Percentiles rank a stretch among this genome's conserved stretches.
phyloP scores from a whole-genome alignment of 2,888 invertebrate species.

The Aricia artaxerxes region DNA sequence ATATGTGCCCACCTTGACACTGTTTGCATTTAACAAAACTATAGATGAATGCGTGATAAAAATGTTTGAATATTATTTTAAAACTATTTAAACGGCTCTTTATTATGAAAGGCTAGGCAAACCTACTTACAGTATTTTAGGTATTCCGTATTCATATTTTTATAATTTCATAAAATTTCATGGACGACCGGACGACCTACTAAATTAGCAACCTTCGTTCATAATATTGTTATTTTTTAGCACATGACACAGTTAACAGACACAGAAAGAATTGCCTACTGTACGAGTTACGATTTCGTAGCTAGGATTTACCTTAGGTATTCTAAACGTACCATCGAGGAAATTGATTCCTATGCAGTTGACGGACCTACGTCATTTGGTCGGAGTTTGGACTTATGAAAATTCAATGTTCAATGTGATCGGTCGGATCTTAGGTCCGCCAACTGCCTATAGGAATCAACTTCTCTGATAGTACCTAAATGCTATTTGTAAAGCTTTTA shows the following conservation, averaged over 20 bases:
- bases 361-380: too few relatives aligned
- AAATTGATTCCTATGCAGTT: too few relatives aligned
- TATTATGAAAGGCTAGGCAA: neutral
- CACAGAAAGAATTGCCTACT: neutral
- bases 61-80: neutral
- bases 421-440: too few relatives aligned
- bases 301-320: neutral
- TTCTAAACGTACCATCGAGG: neutral
- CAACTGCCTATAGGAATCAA: too few relatives aligned
- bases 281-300: neutral
- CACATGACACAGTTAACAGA: neutral
- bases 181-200: neutral
- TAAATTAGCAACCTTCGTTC: neutral
- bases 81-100: neutral
- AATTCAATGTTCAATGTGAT: too few relatives aligned
- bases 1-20: slow-evolving; percentile 71
- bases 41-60: slow-evolving; percentile 57
- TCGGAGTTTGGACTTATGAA: too few relatives aligned
- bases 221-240: neutral
- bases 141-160: neutral
- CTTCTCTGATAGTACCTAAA: neutral
- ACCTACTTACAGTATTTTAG: neutral
- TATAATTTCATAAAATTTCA: neutral
- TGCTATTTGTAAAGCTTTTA: neutral
- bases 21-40: slow-evolving; percentile 56